Percentiles rank a stretch among this genome's conserved stretches.
Evolutionary conservation across 53 echinoderm and acorn worm genomes (phyloP).

Genomic region (Mesocentrotus franciscanus): DNA sequence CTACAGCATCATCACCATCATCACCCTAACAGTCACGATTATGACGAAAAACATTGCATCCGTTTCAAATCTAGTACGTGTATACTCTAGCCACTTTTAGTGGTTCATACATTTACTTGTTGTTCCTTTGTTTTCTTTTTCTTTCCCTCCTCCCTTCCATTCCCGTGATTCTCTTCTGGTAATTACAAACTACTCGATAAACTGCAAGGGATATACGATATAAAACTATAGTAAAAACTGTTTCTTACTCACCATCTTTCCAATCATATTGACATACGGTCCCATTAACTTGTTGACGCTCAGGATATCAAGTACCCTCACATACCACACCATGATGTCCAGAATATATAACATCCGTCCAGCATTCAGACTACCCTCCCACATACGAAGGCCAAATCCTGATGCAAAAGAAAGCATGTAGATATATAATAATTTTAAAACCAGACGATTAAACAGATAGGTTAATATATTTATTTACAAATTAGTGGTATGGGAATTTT

Average conservation of each 20-base stretch:
- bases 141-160: too few relatives aligned
- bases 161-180: too few relatives aligned
- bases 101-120: too few relatives aligned
- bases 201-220: too few relatives aligned
- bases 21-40: neutral
- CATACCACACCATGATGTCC: conserved; percentile 91
- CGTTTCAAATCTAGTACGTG: too few relatives aligned
- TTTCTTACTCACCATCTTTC: conserved; percentile 81
- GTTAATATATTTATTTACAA: neutral
- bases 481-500: too few relatives aligned
- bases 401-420: neutral
- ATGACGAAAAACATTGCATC: too few relatives aligned
- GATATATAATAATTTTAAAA: neutral
- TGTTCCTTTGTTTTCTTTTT: too few relatives aligned
- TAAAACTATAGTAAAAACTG: neutral
- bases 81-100: too few relatives aligned
- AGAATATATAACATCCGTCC: conserved; percentile 79
- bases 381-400: conserved; percentile 30
- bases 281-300: conserved; percentile 91
- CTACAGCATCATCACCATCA: conserved; percentile 13
- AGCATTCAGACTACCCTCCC: neutral
- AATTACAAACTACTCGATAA: too few relatives aligned
- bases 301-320: conserved; percentile 85
- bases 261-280: conserved; percentile 90
- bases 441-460: neutral